phyloP scores from a whole-genome alignment of 2,113 vertebrate species.

The Shinisaurus crocodilurus region DNA sequence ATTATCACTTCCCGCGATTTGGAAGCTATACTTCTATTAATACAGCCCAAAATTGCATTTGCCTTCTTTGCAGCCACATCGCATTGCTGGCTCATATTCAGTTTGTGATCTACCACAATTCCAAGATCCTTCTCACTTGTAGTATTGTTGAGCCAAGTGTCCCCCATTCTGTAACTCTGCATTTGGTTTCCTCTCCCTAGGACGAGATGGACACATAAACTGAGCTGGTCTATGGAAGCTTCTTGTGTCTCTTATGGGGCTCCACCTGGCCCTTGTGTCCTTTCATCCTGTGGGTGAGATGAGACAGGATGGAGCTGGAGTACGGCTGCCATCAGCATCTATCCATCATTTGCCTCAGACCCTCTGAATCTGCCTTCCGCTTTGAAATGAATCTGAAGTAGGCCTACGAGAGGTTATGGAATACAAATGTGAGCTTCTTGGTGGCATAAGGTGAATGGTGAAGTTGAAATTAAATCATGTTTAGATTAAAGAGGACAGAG shows the following conservation, averaged over 20 bases:
- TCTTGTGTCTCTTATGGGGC: no score
- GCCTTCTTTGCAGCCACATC: no score
- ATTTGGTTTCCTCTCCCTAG: no score
- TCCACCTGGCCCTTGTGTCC: accelerated
- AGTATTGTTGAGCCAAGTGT: no score
- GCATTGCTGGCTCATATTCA: no score
- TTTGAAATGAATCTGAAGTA: background rate
- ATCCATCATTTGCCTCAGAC: background rate
- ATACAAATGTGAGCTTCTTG: constrained; percentile 44
- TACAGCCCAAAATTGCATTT: no score
- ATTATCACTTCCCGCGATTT: no score
- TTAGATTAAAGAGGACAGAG: constrained; percentile 66
- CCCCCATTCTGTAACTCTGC: no score
- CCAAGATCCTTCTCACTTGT: no score
- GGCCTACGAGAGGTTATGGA: constrained; percentile 20
- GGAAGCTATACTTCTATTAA: no score
- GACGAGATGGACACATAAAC: background rate
- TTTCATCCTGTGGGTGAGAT: background rate
- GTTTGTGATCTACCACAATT: no score
- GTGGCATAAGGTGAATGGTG: constrained; percentile 44
- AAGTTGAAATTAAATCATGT: constrained; percentile 59
- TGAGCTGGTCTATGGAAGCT: background rate
- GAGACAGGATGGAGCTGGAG: background rate
- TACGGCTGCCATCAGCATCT: background rate
- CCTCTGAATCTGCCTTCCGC: background rate